Base-by-base conservation (phyloP, 1,140 invertebrate genomes). In the Pectinophora gossypiella region DNA sequence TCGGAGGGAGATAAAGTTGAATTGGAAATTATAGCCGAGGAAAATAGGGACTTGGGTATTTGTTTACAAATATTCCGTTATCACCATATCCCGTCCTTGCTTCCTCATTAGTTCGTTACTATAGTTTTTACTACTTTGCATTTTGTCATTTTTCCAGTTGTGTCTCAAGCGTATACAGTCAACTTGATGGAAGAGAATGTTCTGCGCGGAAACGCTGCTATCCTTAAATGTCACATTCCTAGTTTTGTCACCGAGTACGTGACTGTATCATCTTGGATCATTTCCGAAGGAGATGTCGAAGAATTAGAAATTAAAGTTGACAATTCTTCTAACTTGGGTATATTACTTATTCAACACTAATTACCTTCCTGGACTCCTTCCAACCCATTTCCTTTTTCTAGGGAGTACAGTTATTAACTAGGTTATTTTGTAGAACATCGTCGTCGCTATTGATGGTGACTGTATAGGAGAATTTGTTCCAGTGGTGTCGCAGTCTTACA, bases 121-220 rank as follows among this genome's bases (percentile, higher is more conserved):
- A 1, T n/a, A 12, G 2, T 40, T 40, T 10, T 15, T 16, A 40
- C n/a, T 15, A 9, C 12, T 5, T 12, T 44, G 12, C 19, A 20
- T 20, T 44, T 44, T 38, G 13, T 4, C 7, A 38, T 48, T 65
- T 76, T 93, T 93, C 74, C 92, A 96, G 95, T 96, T 86, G 95
- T 97, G 68, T 93, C 93, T 69, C 95, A 96, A 90, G 90, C 91
- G 54, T 98, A 97, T 87, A 94, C 93, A 62, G 93, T 95, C 67
- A 95, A 95, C 89, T 92, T 96, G 72, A 95, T 96, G 93, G 95
- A 96, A 81, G 95, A 96, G 87, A 94, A 95, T 83, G 95, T 96
- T 54, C 90, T 97, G 64, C 91, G 94, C 68, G 95, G 95, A 60
- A 97, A 97, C 86, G 92, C 94, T 63, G 95, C 94, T 59, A 93